Evolutionary conservation across 2,888 invertebrate genomes (phyloP).

Genomic region (Melanostoma mellinum): DNA sequence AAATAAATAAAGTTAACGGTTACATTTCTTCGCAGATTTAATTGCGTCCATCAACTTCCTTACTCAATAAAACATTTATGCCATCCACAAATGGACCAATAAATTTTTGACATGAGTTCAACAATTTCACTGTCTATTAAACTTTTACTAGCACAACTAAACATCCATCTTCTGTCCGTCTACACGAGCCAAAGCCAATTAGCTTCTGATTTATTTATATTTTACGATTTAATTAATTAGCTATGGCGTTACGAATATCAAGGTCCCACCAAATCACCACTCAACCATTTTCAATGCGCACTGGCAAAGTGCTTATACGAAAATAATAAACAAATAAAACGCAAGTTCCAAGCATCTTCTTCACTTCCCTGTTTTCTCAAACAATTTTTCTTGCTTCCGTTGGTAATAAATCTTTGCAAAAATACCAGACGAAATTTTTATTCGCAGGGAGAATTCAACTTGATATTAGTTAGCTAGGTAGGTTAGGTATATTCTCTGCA

Average conservation of each 20-base stretch:
- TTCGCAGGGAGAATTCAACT: slow-evolving; percentile 15
- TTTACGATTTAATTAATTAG: slow-evolving; percentile 31
- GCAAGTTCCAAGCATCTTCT: slow-evolving; percentile 19
- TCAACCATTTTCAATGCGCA: slow-evolving; percentile 42
- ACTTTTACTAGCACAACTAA: no score
- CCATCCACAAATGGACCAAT: no score
- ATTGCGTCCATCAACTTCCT: no score
- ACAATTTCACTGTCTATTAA: no score
- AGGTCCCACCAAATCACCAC: background rate
- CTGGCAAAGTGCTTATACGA: slow-evolving; percentile 6
- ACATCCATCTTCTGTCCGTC: no score
- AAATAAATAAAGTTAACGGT: no score
- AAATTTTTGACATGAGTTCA: no score
- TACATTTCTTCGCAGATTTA: no score
- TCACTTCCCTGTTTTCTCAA: slow-evolving; percentile 14
- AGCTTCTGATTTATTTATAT: background rate
- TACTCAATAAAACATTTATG: no score
- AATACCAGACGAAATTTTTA: slow-evolving; percentile 8
- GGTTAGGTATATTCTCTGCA: no score
- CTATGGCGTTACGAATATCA: slow-evolving; percentile 24
- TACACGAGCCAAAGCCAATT: background rate
- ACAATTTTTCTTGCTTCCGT: slow-evolving; percentile 34
- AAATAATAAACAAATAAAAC: background rate
- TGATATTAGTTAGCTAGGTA: background rate
- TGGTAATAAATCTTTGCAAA: slow-evolving; percentile 40